phyloP scores from a whole-genome alignment of 2,113 vertebrate species.

The Pluvialis apricaria region DNA sequence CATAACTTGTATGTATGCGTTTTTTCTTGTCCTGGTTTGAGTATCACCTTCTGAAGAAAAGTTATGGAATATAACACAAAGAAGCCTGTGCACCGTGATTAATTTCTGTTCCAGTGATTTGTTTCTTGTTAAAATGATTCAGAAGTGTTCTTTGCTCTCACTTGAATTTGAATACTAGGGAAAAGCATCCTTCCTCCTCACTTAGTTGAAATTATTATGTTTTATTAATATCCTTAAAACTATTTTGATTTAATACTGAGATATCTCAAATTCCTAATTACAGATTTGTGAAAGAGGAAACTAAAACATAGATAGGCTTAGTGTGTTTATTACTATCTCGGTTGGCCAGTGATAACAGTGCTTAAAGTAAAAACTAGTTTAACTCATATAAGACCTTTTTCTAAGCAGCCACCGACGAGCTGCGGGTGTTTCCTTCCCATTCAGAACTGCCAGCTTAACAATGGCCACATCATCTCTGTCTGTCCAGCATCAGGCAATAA shows the following conservation, averaged over 20 bases:
- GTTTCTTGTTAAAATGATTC: neutral
- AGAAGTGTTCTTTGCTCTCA: neutral
- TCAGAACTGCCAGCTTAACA: neutral
- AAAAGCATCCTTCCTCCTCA: neutral
- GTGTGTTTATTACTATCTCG: neutral
- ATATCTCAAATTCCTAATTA: neutral
- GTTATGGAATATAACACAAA: neutral
- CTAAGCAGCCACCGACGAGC: neutral
- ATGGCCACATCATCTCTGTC: neutral
- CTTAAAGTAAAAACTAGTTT: neutral
- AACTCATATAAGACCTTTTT: neutral
- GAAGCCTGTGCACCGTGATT: fast-evolving
- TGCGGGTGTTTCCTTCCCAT: neutral
- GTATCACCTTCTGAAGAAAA: neutral
- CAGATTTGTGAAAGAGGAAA: neutral
- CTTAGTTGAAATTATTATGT: neutral
- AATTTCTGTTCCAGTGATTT: neutral
- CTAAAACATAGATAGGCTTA: neutral
- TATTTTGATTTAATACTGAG: neutral
- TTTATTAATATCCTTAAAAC: neutral
- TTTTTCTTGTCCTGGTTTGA: neutral
- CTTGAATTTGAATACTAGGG: neutral
- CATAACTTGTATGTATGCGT: neutral
- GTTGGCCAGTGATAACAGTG: neutral
- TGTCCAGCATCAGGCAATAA: neutral